Percentiles rank a stretch among this genome's conserved stretches.
phyloP scores from a whole-genome alignment of 2,888 invertebrate species.

The Galerucella calmariensis region DNA sequence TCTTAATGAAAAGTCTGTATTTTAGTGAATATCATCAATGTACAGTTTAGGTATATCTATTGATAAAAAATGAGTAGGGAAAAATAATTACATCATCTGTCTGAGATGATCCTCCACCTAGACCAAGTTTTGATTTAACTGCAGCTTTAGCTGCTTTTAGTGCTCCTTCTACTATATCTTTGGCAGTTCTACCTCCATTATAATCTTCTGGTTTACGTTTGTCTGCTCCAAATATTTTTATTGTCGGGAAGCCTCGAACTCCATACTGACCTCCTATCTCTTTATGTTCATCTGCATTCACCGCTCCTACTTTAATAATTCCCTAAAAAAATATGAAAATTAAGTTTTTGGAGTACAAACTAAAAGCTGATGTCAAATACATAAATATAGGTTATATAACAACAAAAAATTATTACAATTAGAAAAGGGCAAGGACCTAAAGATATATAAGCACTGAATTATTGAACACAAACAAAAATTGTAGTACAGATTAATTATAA shows the following conservation, averaged over 20 bases:
- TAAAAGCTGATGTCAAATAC: too few species aligned
- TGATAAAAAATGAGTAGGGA: too few species aligned
- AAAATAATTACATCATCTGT: slow-evolving; percentile 49
- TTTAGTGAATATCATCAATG: too few species aligned
- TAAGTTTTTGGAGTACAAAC: too few species aligned
- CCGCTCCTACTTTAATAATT: slow-evolving; percentile 91
- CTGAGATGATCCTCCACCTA: slow-evolving; percentile 66
- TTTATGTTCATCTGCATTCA: slow-evolving; percentile 92
- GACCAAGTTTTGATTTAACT: slow-evolving; percentile 77
- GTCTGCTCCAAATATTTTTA: slow-evolving; percentile 91
- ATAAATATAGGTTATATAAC: too few species aligned
- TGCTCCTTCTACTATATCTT: slow-evolving; percentile 86
- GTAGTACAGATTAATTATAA: too few species aligned
- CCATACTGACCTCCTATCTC: slow-evolving; percentile 82
- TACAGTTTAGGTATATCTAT: too few species aligned
- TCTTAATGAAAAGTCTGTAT: too few species aligned
- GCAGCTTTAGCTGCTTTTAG: slow-evolving; percentile 81
- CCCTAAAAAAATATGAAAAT: slow-evolving; percentile 70
- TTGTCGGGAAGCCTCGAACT: slow-evolving; percentile 93
- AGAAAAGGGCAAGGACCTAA: too few species aligned
- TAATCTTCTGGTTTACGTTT: slow-evolving; percentile 87
- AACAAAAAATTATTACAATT: too few species aligned
- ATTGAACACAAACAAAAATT: too few species aligned
- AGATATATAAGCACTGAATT: too few species aligned
- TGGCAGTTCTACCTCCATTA: slow-evolving; percentile 86